Evolutionary conservation across 2,797 vertebrate species (phyloP), one percentile per base, ranked within the genome.

Genomic region (Erethizon dorsatum): DNA sequence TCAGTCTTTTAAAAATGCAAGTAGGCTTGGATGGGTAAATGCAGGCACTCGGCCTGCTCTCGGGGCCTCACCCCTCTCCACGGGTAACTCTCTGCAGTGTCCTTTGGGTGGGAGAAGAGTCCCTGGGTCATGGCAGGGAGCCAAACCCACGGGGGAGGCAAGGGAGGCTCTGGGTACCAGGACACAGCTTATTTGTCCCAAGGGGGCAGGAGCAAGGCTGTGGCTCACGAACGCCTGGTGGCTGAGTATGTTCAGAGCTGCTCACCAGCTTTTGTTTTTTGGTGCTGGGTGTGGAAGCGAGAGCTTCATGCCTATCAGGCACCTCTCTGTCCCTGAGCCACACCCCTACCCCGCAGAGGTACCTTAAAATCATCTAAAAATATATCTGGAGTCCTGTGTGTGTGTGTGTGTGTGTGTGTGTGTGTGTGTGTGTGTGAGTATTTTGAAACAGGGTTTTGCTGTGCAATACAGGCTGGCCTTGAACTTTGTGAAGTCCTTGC

Each of bases 161-260:
- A 26, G 37, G 45, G 73, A 13, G 15, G 41, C 45, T 50, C 73
- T 77, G 26, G 73, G 73, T 2, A 7, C 22, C 37, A 2, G 59
- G 33, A 13, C 33, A 15, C 0, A n/a, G 31, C 33, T 69, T n/a
- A n/a, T 7, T 45, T 12, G 17, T 73, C 41, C 13, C 45, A 77
- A 12, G 41, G 37, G 45, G 45, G 14, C 1, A 31, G 14, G 45
- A 31, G 47, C 14, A 1, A 31, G 75, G 71, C 22, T 50, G 24
- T 15, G 41, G 41, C 24, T 12, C 2, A 20, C 1, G 14, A 41
- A 3, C 0, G 6, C 69, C 26, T 41, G 26, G 75, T 4, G 7
- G 47, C 45, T 18, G 28, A 52, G 28, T 14, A 50, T 8, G 15
- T 31, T 37, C 41, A 52, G 2, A 47, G 41, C 14, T 82, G 50